Conservation (phyloP, 2,888 invertebrate species). For the Phymatocera aterrima region DNA sequence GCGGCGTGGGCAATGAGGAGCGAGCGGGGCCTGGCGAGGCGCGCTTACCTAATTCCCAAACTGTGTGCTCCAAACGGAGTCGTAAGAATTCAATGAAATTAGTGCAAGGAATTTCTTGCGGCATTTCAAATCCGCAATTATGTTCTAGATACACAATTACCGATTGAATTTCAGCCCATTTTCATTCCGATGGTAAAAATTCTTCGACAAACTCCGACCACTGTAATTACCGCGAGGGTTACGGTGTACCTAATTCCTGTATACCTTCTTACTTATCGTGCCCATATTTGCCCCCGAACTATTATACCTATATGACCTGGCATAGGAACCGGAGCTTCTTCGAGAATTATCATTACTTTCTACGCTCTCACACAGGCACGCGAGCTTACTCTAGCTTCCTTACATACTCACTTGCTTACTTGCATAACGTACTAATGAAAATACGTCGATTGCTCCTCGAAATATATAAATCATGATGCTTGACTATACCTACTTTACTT, state of each 20-base stretch:
- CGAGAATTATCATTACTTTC: too few species aligned
- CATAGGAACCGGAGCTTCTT: too few species aligned
- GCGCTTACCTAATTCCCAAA: conserved; percentile 13
- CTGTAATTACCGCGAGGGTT: too few species aligned
- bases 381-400: too few species aligned
- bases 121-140: conserved; percentile 29
- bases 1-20: not conserved
- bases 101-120: not conserved
- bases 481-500: not conserved
- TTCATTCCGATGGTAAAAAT: too few species aligned
- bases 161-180: conserved; percentile 15
- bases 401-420: too few species aligned
- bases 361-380: not conserved
- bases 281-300: too few species aligned
- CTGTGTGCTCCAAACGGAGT: not conserved
- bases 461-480: conserved; percentile 33
- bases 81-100: conserved; percentile 34
- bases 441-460: conserved; percentile 22
- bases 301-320: not conserved
- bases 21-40: not conserved
- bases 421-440: not conserved
- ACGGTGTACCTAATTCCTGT: too few species aligned
- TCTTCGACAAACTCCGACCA: not conserved
- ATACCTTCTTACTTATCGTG: too few species aligned
- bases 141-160: not conserved